phyloP scores from a whole-genome alignment of 1,140 invertebrate genomes.

The Theocolax elegans region DNA sequence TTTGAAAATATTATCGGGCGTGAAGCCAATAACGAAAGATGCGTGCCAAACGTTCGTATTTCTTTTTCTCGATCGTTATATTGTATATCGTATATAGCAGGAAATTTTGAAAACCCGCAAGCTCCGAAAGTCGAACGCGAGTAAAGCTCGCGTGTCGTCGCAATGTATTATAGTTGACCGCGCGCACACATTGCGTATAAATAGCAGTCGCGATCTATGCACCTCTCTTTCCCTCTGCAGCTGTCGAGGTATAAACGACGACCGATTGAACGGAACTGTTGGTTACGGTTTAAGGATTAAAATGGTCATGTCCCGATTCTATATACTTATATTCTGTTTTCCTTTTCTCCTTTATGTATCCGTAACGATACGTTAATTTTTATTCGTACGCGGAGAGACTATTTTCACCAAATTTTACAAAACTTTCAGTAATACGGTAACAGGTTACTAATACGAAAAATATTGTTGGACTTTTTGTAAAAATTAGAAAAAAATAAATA shows the following conservation, averaged over 20 bases:
- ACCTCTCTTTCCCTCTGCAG: slow-evolving; percentile 22
- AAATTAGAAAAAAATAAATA: too few relatives aligned
- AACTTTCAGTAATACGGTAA: too few relatives aligned
- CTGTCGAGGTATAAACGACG: slow-evolving; percentile 2
- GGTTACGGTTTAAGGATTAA: not conserved
- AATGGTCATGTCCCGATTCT: not conserved
- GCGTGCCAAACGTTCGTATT: slow-evolving; percentile 14
- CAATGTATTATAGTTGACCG: too few relatives aligned
- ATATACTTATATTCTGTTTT: too few relatives aligned
- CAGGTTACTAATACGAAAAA: not conserved
- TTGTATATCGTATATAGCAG: too few relatives aligned
- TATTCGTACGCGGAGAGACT: too few relatives aligned
- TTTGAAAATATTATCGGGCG: slow-evolving; percentile 11
- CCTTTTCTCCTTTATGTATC: too few relatives aligned
- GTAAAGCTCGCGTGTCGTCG: not conserved
- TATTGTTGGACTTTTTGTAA: not conserved
- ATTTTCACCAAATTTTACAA: too few relatives aligned
- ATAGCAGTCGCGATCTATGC: slow-evolving; percentile 40
- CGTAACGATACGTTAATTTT: too few relatives aligned
- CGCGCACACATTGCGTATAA: slow-evolving; percentile 43
- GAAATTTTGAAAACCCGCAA: slow-evolving; percentile 22
- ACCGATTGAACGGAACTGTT: not conserved
- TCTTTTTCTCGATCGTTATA: too few relatives aligned
- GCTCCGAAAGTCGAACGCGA: not conserved
- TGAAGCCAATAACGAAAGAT: not conserved